Percentiles rank a stretch among this genome's conserved stretches.
These are phyloP conservation scores for Ascidia mentula DNA, from an alignment of 23 tunicate genomes.

Conservation along the genomic window DNA sequence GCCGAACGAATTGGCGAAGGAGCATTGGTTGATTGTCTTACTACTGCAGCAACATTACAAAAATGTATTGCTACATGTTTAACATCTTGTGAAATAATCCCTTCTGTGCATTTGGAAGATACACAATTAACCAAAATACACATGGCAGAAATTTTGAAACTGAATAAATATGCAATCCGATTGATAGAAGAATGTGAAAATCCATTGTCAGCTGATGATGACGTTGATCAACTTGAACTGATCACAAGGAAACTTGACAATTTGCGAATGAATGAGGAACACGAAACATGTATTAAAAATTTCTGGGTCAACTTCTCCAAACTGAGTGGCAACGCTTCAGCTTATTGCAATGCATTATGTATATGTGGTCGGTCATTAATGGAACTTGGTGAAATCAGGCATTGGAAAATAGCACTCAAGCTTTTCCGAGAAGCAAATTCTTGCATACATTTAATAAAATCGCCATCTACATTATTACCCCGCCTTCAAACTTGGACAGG, in stretches of 20 bases:
- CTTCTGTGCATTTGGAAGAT: no score
- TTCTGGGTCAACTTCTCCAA: not conserved
- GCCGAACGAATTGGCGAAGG: not conserved
- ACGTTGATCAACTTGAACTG: not conserved
- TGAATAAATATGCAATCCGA: not conserved
- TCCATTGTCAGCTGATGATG: not conserved
- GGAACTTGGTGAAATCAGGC: not conserved
- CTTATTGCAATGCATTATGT: no score
- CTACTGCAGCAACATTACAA: not conserved
- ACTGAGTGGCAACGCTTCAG: no score
- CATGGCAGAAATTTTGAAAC: not conserved
- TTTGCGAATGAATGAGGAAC: not conserved
- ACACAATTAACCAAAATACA: not conserved
- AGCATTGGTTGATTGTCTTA: not conserved
- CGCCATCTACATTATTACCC: no score
- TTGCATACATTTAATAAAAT: not conserved
- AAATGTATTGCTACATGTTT: not conserved
- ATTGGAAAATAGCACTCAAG: not conserved
- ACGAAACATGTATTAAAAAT: not conserved
- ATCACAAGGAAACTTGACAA: not conserved
- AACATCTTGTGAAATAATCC: no score
- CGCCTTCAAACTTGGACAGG: not conserved
- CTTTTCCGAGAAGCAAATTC: not conserved
- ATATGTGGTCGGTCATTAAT: not conserved
- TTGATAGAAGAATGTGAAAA: not conserved